Evolutionary conservation across 2,888 invertebrate genomes (phyloP).

Genomic region (Macaria notata): DNA sequence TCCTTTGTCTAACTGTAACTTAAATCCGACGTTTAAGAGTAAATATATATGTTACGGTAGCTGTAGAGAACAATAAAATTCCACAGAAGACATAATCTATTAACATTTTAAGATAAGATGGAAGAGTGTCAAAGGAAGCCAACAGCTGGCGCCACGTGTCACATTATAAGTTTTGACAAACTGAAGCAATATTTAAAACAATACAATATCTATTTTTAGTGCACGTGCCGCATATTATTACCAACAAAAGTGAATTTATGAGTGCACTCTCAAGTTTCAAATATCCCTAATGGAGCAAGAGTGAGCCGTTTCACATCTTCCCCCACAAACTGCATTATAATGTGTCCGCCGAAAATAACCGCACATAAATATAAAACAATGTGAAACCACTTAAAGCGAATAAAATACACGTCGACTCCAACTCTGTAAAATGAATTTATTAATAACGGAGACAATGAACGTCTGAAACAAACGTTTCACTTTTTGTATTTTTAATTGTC

Average conservation of each 20-base stretch:
- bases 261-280: conserved; percentile 80
- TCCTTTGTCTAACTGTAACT: no score
- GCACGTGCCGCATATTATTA: conserved; percentile 58
- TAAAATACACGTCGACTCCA: conserved; percentile 81
- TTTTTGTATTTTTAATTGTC: conserved; percentile 83
- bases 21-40: no score
- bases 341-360: conserved; percentile 79
- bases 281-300: conserved; percentile 80
- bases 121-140: neutral
- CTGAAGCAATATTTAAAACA: conserved; percentile 44
- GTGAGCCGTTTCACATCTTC: conserved; percentile 78
- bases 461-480: conserved; percentile 80
- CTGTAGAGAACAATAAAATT: no score
- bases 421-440: conserved; percentile 82
- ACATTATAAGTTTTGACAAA: conserved; percentile 10
- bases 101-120: neutral
- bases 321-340: conserved; percentile 82
- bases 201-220: conserved; percentile 62
- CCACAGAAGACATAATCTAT: no score
- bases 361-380: conserved; percentile 82
- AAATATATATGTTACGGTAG: no score
- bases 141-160: conserved; percentile 6
- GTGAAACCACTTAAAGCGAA: conserved; percentile 83
- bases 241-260: conserved; percentile 78
- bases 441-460: conserved; percentile 82